Base-by-base conservation (phyloP, 2,797 vertebrate genomes). In the Epinephelus awoara region DNA sequence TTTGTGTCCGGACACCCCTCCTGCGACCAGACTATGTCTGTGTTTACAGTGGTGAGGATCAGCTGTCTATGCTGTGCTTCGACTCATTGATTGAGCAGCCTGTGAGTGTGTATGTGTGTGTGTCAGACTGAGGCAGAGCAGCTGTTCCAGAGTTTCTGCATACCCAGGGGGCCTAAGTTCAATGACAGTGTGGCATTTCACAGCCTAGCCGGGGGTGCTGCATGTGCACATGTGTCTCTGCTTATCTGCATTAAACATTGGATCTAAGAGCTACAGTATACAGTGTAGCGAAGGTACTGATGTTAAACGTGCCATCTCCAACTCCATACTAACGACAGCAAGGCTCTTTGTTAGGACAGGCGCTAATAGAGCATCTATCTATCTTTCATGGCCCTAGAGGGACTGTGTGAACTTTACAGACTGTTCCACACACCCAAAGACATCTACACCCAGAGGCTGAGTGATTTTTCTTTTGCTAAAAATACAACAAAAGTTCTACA, bases 171-270 rank as follows among this genome's bases (percentile, higher is more conserved):
- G 77, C 4, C 57, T 83, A 73, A 86, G 82, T 67, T 91, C 86
- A 88, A 76, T 72, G 74, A 73, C 81, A 84, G 86, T 85, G 82
- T 88, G 86, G 82, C 85, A 93, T 91, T 93, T 92, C 71, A 89
- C 84, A 86, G 83, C 52, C 51, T 55, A 59, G 81, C 69, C 46
- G 9, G 75, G 25, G 72, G 63, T 44, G 42, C 42, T 64, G 74
- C 38, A 78, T 75, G 74, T 78, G 83, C 67, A 67, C 59, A 67
- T 72, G 80, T 81, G 55, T 75, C 34, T 75, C 58, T 77, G 65
- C 57, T 50, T 57, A 42, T 88, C 66, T 77, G 76, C 14, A 13
- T 88, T 80, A 76, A 74, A 75, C 27, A 69, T 1, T 29, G 18
- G 14, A 51, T 74, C 66, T 61, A 29, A 74, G 46, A 56, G 29